Evolutionary conservation across 2,888 invertebrate species (phyloP), one percentile per base, ranked within the genome.

Genomic region (Bimastos eiseni): DNA sequence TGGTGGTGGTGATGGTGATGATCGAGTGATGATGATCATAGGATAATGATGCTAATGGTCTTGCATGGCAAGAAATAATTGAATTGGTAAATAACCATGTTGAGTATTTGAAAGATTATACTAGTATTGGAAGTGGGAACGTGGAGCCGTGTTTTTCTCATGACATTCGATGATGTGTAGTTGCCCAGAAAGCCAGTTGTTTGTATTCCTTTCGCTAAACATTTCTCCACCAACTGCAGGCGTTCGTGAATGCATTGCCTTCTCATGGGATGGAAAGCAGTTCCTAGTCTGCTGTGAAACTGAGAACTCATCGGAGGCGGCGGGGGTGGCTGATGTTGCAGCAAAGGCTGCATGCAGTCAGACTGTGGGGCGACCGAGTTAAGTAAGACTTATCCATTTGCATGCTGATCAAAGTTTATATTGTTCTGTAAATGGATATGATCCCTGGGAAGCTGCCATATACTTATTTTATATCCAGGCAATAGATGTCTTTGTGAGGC

Each of bases 141-240:
- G 70, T n/a, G 70, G 70, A n/a, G 70, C 70, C 30, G 70, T 70
- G 70, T 70, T 70, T 70, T 70, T 70, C 70, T 70, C 30, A 30
- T 30, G 70, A 70, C 13, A 70, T 70, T 70, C 70, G 70, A 70
- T n/a, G 70, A 70, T n/a, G 30, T 70, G 70, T 70, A n/a, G 70
- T 70, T 70, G 70, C n/a, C 70, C 70, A 70, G 70, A 70, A 70
- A 11, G 70, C 70, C 11, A 8, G 30, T 70, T 70, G 70, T 70
- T 70, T 70, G 70, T 70, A 70, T 70, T 70, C 70, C n/a, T 70
- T 70, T 70, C n/a, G 70, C 70, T 70, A 70, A 70, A 70, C 70
- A 70, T 70, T 70, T 70, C n/a, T n/a, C 70, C 70, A n/a, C 70
- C 30, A 70, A 70, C 70, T 70, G 70, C 70, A 70, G 70, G 70